These are phyloP conservation scores for Cydia pomonella DNA, from an alignment of 1,140 invertebrate species.

Conservation along the genomic window DNA sequence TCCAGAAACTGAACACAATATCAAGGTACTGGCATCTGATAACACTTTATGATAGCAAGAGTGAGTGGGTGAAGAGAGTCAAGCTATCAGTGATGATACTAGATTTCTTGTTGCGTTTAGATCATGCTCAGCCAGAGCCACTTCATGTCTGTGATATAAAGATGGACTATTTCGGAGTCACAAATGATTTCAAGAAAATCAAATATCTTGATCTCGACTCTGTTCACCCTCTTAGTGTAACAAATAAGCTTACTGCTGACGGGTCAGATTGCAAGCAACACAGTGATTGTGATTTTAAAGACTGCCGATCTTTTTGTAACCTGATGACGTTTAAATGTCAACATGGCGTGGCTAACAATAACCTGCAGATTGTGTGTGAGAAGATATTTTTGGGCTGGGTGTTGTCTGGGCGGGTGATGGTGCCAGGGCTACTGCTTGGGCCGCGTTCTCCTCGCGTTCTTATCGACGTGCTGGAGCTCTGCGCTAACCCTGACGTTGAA, in stretches of 20 bases:
- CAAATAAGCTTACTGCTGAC: constrained; percentile 71
- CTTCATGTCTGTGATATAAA: constrained; percentile 86
- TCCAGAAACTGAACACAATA: constrained; percentile 82
- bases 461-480: constrained; percentile 80
- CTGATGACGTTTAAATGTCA: constrained; percentile 77
- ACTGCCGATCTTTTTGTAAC: constrained; percentile 83
- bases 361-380: constrained; percentile 84
- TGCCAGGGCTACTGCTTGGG: constrained; percentile 83
- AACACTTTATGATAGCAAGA: constrained; percentile 61
- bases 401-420: constrained; percentile 81
- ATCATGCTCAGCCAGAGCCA: constrained; percentile 80
- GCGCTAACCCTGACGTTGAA: constrained; percentile 79
- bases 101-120: constrained; percentile 82
- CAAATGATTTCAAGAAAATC: constrained; percentile 75
- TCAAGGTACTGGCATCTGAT: constrained; percentile 61
- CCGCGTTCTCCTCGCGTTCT: constrained; percentile 80
- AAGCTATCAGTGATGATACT: constrained; percentile 83
- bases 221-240: constrained; percentile 75
- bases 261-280: constrained; percentile 79
- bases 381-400: constrained; percentile 84
- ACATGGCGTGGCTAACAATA: constrained; percentile 82
- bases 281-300: constrained; percentile 84
- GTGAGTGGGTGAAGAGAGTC: constrained; percentile 78
- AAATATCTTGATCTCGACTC: constrained; percentile 84
- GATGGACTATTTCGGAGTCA: constrained; percentile 84